phyloP scores from a whole-genome alignment of 2,888 invertebrate genomes.

The Eulithis prunata region DNA sequence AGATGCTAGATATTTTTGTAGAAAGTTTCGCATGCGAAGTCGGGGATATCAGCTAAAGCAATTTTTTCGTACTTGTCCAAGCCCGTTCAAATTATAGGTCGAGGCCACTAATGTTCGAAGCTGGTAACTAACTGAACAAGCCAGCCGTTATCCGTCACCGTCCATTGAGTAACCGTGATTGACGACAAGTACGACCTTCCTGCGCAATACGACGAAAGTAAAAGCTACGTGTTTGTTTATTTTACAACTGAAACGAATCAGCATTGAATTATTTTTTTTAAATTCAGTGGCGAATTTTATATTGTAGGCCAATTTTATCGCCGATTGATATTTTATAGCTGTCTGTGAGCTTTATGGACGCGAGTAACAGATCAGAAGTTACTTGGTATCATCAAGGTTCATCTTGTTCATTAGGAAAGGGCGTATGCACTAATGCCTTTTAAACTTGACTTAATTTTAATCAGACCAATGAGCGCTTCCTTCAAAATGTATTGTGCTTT shows the following conservation, averaged over 20 bases:
- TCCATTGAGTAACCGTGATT: slow-evolving; percentile 35
- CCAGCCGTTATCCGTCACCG: slow-evolving; percentile 27
- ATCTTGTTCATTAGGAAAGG: not conserved
- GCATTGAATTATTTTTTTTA: no score
- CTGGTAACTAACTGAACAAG: slow-evolving; percentile 8
- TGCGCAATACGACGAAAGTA: slow-evolving; percentile 31
- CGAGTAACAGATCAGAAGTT: no score
- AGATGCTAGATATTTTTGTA: no score
- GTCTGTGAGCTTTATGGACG: no score
- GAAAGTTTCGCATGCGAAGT: no score
- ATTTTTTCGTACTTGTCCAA: not conserved
- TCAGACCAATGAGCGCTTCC: not conserved
- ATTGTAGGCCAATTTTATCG: not conserved
- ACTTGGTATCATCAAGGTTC: no score
- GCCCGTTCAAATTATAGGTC: slow-evolving; percentile 16
- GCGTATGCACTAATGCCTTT: not conserved
- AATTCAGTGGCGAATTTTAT: not conserved
- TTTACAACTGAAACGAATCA: slow-evolving; percentile 15
- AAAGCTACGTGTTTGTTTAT: slow-evolving; percentile 25
- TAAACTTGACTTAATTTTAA: not conserved
- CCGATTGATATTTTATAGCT: no score
- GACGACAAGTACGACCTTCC: slow-evolving; percentile 35
- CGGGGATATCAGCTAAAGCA: no score
- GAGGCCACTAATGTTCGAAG: slow-evolving; percentile 14
- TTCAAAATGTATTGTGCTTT: not conserved